phyloP scores from a whole-genome alignment of 2,888 invertebrate species.

The Oligia fasciuncula region DNA sequence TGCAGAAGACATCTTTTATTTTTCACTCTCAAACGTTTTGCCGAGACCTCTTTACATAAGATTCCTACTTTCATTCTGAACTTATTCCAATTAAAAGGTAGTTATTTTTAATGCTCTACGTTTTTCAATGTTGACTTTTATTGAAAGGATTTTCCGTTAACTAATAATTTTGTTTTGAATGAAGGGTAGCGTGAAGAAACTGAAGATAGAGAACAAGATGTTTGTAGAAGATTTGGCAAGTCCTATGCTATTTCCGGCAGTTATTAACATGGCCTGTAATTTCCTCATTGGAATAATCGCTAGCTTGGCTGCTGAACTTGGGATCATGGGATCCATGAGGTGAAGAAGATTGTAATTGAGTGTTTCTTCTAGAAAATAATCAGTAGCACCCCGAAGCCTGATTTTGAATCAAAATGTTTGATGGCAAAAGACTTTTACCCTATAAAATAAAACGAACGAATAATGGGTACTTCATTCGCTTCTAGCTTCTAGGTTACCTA shows the following conservation, averaged over 20 bases:
- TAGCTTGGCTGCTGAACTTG: not conserved
- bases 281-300: not conserved
- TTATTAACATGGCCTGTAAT: not conserved
- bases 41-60: slow-evolving; percentile 22
- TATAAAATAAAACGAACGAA: not conserved
- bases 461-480: not conserved
- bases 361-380: not conserved
- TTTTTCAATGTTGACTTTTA: slow-evolving; percentile 1
- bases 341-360: not conserved
- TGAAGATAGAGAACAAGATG: not conserved
- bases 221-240: not conserved
- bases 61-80: slow-evolving; percentile 30
- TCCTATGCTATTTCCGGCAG: too few relatives aligned
- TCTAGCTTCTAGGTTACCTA: not conserved
- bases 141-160: not conserved
- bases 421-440: not conserved
- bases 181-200: not conserved
- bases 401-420: not conserved
- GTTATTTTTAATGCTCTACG: slow-evolving; percentile 13
- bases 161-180: not conserved
- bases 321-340: not conserved
- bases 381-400: not conserved
- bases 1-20: slow-evolving; percentile 18
- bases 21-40: slow-evolving; percentile 25
- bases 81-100: slow-evolving; percentile 24